Evolutionary conservation across 2,888 invertebrate genomes (phyloP).

Genomic region (Heteromurus nitidus): DNA sequence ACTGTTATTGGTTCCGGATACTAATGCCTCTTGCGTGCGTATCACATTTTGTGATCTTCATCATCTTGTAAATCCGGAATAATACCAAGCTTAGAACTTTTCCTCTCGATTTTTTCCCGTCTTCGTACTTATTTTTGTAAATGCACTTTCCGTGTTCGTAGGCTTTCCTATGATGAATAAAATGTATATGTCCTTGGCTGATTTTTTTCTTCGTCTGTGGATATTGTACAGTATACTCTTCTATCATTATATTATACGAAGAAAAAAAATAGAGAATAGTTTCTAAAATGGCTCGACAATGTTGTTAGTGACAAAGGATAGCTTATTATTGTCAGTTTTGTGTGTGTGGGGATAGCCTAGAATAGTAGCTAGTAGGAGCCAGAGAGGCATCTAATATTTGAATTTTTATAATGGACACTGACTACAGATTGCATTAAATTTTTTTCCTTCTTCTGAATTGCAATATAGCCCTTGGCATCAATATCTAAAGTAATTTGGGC

Average conservation of each 20-base stretch:
- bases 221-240: neutral
- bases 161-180: constrained; percentile 19
- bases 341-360: neutral
- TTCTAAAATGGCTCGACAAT: constrained; percentile 37
- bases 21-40: too few species aligned
- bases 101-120: neutral
- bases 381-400: constrained; percentile 2
- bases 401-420: neutral
- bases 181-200: constrained; percentile 29
- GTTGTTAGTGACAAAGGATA: constrained; percentile 41
- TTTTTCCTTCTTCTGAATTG: constrained; percentile 45
- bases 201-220: neutral
- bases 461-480: constrained; percentile 65
- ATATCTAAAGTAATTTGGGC: constrained; percentile 64
- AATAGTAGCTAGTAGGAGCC: too few species aligned
- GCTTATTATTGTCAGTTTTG: constrained; percentile 35
- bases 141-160: constrained; percentile 53
- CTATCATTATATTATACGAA: constrained; percentile 30
- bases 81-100: constrained; percentile 3
- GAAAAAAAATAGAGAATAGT: too few species aligned
- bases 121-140: constrained; percentile 30
- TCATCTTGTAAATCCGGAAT: constrained; percentile 25
- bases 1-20: too few species aligned
- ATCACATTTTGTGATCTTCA: too few species aligned
- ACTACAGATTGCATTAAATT: constrained; percentile 15